These are phyloP conservation scores for Ecliptopera silaceata DNA, from an alignment of 2,888 invertebrate genomes.

Conservation along the genomic window DNA sequence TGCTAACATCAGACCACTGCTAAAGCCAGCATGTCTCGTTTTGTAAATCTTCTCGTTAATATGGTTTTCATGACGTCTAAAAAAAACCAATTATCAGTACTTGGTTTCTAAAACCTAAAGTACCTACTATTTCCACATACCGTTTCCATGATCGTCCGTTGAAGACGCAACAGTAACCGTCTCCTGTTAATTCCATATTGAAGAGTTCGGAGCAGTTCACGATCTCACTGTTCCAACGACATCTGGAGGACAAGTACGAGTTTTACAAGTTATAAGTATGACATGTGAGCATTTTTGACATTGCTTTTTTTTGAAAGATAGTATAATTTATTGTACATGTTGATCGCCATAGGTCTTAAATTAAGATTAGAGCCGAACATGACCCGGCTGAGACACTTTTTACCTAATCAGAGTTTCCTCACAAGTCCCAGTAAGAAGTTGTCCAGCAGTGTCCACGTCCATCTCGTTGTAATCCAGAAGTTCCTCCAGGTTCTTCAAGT, in stretches of 20 bases:
- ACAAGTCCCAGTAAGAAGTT: slow-evolving; percentile 51
- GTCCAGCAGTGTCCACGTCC: slow-evolving; percentile 46
- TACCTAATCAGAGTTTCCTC: slow-evolving; percentile 58
- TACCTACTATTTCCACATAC: slow-evolving; percentile 34
- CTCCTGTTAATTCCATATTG: slow-evolving; percentile 71
- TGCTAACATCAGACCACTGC: slow-evolving; percentile 49
- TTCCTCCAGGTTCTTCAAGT: slow-evolving; percentile 49
- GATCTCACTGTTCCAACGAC: slow-evolving; percentile 62
- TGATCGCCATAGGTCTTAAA: too few species aligned
- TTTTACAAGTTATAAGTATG: too few species aligned
- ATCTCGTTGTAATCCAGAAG: slow-evolving; percentile 54
- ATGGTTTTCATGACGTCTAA: slow-evolving; percentile 35
- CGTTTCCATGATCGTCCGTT: slow-evolving; percentile 65
- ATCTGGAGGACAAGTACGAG: slow-evolving; percentile 49
- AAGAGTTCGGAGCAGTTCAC: slow-evolving; percentile 73
- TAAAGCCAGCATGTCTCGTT: slow-evolving; percentile 39
- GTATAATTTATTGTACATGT: too few species aligned
- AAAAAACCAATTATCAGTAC: neutral
- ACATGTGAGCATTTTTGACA: too few species aligned
- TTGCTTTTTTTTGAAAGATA: too few species aligned
- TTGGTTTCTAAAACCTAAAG: too few species aligned
- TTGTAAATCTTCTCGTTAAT: slow-evolving; percentile 22
- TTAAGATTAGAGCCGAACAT: too few species aligned
- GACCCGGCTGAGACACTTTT: too few species aligned
- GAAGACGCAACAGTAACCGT: slow-evolving; percentile 83